These are phyloP conservation scores for Cololabis saira DNA, from an alignment of 2,113 vertebrate species.

Conservation along the genomic window DNA sequence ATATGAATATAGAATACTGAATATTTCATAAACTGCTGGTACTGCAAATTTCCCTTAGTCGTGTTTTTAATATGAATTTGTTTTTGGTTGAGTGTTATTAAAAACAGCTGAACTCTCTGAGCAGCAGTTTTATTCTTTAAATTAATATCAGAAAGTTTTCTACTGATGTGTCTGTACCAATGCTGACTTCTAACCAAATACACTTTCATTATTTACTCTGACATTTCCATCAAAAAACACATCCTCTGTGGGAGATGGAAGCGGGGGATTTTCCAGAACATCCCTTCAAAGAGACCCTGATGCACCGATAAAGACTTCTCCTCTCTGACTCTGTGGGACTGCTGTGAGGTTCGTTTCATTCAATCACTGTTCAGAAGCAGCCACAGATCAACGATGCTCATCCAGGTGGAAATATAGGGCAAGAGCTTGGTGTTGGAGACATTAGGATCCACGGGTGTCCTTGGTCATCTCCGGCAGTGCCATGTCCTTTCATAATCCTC, in stretches of 20 bases:
- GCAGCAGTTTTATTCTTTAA: not conserved
- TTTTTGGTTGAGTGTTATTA: too few relatives aligned
- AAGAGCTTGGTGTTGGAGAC: not conserved
- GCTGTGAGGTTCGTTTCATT: slow-evolving; percentile 8
- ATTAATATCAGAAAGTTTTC: not conserved
- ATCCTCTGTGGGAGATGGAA: not conserved
- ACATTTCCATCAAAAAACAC: slow-evolving; percentile 15
- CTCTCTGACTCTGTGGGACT: not conserved
- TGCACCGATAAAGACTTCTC: slow-evolving; percentile 2
- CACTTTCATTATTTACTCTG: slow-evolving; percentile 10
- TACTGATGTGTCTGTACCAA: not conserved
- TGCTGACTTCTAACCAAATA: not conserved
- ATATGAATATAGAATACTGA: too few relatives aligned
- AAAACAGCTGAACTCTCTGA: too few relatives aligned
- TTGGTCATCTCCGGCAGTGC: not conserved
- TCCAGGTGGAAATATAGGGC: not conserved
- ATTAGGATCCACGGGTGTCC: slow-evolving; percentile 1
- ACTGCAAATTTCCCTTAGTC: too few relatives aligned
- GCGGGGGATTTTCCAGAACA: not conserved
- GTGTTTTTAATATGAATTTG: too few relatives aligned
- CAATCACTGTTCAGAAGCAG: not conserved
- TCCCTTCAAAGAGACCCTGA: not conserved
- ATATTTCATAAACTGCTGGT: too few relatives aligned
- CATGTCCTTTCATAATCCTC: slow-evolving; percentile 40
- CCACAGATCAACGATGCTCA: slow-evolving; percentile 13